These are phyloP conservation scores for Drosophila prolongata DNA, from an alignment of 2,888 invertebrate species.

Conservation along the genomic window DNA sequence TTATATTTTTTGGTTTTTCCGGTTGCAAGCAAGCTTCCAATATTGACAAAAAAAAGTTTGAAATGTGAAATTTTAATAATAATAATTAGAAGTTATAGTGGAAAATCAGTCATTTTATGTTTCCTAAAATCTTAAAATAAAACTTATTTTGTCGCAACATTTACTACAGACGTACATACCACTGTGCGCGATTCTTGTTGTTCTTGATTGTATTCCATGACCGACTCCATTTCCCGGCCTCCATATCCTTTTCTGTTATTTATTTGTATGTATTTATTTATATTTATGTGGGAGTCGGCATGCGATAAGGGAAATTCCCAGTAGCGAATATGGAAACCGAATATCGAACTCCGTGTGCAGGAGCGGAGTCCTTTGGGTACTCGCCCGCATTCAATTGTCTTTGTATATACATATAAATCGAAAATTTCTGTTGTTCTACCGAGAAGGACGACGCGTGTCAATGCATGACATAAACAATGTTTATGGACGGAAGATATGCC, in stretches of 20 bases:
- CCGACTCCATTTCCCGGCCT: conserved; percentile 32
- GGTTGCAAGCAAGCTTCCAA: too few species aligned
- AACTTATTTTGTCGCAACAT: too few species aligned
- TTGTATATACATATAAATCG: conserved; percentile 65
- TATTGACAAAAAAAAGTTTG: too few species aligned
- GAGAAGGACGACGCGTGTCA: conserved; percentile 48
- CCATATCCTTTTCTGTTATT: conserved; percentile 52
- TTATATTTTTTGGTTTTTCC: too few species aligned
- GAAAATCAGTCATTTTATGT: too few species aligned
- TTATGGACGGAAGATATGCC: conserved; percentile 25
- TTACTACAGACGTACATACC: too few species aligned
- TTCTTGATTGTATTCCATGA: conserved; percentile 51
- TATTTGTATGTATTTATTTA: conserved; percentile 45
- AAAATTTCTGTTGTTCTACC: conserved; percentile 49
- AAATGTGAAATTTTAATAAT: too few species aligned
- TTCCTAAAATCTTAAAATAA: too few species aligned
- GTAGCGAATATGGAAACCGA: conserved; percentile 1
- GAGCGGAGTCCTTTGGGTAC: conserved; percentile 10
- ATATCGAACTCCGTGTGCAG: conserved; percentile 21
- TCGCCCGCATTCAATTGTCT: conserved; percentile 34
- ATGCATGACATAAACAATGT: conserved; percentile 50
- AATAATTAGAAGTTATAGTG: too few species aligned
- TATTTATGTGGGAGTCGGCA: conserved; percentile 40
- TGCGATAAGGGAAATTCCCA: conserved; percentile 31
- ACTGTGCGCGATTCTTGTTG: conserved; percentile 42